Evolutionary conservation across 2,797 vertebrate genomes (phyloP).

Genomic region (Tragelaphus oryx): DNA sequence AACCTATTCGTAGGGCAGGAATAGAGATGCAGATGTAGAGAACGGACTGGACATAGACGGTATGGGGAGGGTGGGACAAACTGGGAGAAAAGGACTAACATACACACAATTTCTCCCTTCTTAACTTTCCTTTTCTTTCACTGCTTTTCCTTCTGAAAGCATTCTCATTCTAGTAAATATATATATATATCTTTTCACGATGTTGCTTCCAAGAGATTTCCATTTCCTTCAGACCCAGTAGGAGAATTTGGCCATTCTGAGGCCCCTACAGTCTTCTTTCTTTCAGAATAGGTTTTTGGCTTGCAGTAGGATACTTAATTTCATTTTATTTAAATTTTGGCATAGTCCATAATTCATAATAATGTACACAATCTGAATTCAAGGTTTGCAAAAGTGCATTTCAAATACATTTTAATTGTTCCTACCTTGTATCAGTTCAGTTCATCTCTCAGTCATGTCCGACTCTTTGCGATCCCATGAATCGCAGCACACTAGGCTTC

Average conservation of each 20-base stretch:
- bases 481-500: no score
- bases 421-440: no score
- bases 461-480: no score
- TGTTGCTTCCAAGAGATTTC: not conserved
- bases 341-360: not conserved
- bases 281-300: not conserved
- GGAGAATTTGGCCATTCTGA: not conserved
- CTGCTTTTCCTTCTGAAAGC: not conserved
- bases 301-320: not conserved
- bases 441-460: no score
- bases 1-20: not conserved
- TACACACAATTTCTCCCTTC: not conserved
- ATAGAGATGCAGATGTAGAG: not conserved
- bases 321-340: not conserved
- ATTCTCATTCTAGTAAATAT: not conserved
- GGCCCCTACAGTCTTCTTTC: not conserved
- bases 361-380: not conserved
- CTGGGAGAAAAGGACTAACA: not conserved
- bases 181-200: not conserved
- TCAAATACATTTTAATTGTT: not conserved
- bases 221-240: not conserved
- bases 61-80: not conserved
- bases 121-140: not conserved
- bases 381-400: not conserved
- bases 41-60: not conserved